Conservation (phyloP, 92 coral and sea anemone genomes). For the Epizoanthus fatuus region DNA sequence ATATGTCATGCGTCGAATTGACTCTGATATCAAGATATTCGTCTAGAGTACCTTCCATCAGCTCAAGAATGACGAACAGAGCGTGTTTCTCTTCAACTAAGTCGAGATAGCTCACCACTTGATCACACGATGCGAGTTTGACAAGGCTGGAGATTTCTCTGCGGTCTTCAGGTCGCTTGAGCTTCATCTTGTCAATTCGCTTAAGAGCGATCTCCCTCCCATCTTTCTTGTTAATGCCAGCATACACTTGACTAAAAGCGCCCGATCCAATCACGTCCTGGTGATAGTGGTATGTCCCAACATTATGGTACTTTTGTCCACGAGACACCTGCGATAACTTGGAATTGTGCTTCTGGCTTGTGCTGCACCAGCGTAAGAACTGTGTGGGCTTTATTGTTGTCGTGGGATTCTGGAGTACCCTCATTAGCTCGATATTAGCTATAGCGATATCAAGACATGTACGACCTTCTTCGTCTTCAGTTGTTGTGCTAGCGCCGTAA, state of each 20-base stretch:
- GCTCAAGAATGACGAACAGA: background rate
- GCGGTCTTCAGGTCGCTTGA: background rate
- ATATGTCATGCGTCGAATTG: background rate
- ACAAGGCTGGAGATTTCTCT: conserved; percentile 3
- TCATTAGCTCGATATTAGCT: background rate
- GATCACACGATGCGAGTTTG: background rate
- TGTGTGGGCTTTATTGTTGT: background rate
- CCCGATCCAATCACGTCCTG: background rate
- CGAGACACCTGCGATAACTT: no score
- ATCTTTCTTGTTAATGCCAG: background rate
- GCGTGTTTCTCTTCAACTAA: background rate
- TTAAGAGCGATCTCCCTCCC: no score
- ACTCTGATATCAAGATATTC: background rate
- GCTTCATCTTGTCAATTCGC: background rate
- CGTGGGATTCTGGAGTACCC: background rate
- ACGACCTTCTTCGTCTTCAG: background rate
- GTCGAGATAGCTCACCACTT: background rate
- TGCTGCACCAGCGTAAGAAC: background rate
- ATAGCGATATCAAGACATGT: background rate
- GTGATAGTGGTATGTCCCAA: background rate
- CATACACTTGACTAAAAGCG: conserved; percentile 18
- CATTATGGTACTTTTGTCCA: no score
- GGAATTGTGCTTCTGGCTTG: background rate
- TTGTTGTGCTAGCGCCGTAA: background rate
- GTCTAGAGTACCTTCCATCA: background rate